Evolutionary conservation across 2,888 invertebrate genomes (phyloP).

Genomic region (Myopa testacea): DNA sequence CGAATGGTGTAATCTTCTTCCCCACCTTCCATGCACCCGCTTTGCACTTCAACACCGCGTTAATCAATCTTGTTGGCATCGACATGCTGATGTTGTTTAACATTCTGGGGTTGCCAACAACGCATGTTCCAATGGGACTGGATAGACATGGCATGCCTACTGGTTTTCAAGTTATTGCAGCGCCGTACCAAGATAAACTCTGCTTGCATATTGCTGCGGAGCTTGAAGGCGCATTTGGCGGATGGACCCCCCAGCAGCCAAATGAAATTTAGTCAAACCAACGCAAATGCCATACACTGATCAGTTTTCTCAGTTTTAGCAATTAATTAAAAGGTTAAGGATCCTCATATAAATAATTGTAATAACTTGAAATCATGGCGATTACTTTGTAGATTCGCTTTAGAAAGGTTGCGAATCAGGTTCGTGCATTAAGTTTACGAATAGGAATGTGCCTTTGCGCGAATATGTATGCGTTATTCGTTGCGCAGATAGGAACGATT

Average conservation of each 20-base stretch:
- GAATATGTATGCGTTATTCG: too few species aligned
- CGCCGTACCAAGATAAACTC: slow-evolving; percentile 81
- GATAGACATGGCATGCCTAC: slow-evolving; percentile 75
- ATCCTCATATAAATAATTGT: too few species aligned
- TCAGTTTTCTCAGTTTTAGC: too few species aligned
- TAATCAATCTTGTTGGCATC: slow-evolving; percentile 68
- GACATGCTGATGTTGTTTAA: slow-evolving; percentile 59
- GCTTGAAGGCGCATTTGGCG: slow-evolving; percentile 83
- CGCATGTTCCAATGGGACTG: slow-evolving; percentile 79
- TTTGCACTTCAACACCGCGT: slow-evolving; percentile 75
- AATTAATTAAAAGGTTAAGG: too few species aligned
- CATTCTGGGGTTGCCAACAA: slow-evolving; percentile 79
- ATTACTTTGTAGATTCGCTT: too few species aligned
- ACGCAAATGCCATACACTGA: too few species aligned
- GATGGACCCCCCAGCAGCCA: slow-evolving; percentile 77
- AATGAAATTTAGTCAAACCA: slow-evolving; percentile 45
- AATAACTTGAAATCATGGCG: too few species aligned
- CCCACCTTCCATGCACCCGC: slow-evolving; percentile 78
- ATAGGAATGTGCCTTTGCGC: too few species aligned
- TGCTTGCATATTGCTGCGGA: slow-evolving; percentile 85
- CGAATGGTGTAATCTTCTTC: slow-evolving; percentile 79
- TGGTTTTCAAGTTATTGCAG: slow-evolving; percentile 83
- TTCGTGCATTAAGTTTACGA: too few species aligned
- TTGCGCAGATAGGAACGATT: too few species aligned
- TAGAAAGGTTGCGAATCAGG: too few species aligned